Evolutionary conservation across 2,888 invertebrate species (phyloP).

Genomic region (Mycalesis mineus): DNA sequence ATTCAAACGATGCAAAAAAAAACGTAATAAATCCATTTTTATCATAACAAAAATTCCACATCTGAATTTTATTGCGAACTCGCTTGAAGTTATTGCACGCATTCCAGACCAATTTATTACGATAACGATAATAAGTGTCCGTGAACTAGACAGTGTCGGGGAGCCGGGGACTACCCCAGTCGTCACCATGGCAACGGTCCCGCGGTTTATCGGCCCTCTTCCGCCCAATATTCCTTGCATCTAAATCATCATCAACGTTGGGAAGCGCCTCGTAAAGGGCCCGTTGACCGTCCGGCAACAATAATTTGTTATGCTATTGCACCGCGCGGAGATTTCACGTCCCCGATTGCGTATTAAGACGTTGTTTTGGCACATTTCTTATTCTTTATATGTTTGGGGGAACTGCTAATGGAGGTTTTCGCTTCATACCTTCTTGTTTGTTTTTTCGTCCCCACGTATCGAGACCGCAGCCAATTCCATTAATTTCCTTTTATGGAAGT

Average conservation of each 20-base stretch:
- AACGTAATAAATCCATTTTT: conserved; percentile 32
- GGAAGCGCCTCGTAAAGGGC: conserved; percentile 68
- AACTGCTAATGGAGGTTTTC: conserved; percentile 31
- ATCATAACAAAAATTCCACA: conserved; percentile 33
- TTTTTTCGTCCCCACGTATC: conserved; percentile 26
- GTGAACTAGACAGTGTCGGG: conserved; percentile 62
- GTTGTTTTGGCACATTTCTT: conserved; percentile 37
- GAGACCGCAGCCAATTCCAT: conserved; percentile 23
- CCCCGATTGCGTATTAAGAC: conserved; percentile 38
- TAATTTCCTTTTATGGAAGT: conserved; percentile 27
- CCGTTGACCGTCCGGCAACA: conserved; percentile 59
- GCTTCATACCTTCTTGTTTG: conserved; percentile 29
- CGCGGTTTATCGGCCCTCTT: conserved; percentile 58
- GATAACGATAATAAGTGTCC: conserved; percentile 74
- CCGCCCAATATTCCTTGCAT: conserved; percentile 68
- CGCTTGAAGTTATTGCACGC: conserved; percentile 60
- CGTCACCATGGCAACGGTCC: conserved; percentile 61
- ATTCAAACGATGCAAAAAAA: conserved; percentile 28
- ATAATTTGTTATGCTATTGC: conserved; percentile 52
- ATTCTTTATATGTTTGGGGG: conserved; percentile 33
- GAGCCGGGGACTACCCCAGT: conserved; percentile 39
- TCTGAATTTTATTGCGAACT: conserved; percentile 60
- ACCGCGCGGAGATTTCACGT: conserved; percentile 38
- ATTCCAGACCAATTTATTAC: conserved; percentile 74
- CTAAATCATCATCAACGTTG: conserved; percentile 75